Percentiles rank a stretch among this genome's conserved stretches.
phyloP scores from a whole-genome alignment of 1,140 invertebrate genomes.

The Sesamia nonagrioides region DNA sequence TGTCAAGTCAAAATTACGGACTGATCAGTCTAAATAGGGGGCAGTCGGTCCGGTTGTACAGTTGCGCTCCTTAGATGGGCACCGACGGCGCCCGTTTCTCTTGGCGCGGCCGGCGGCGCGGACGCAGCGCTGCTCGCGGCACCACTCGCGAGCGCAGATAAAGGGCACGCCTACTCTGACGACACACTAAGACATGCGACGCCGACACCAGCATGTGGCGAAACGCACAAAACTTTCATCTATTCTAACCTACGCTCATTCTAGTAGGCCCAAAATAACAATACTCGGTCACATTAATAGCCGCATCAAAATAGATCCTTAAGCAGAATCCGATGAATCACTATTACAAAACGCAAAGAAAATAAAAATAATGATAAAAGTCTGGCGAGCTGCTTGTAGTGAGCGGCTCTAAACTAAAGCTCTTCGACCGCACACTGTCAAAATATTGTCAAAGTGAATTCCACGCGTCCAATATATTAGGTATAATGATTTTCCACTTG shows the following conservation, averaged over 20 bases:
- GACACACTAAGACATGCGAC: constrained; percentile 18
- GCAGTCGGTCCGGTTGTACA: constrained; percentile 78
- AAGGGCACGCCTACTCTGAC: constrained; percentile 48
- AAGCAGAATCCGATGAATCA: constrained; percentile 59
- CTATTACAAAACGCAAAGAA: constrained; percentile 59
- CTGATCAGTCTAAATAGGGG: constrained; percentile 74
- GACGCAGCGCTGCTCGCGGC: constrained; percentile 38
- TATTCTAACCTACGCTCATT: constrained; percentile 40
- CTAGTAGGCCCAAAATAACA: constrained; percentile 43
- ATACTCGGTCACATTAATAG: constrained; percentile 54
- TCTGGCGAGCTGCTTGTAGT: constrained; percentile 56
- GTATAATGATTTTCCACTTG: constrained; percentile 83
- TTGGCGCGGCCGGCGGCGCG: constrained; percentile 27
- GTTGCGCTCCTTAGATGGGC: constrained; percentile 81
- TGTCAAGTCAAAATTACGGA: constrained; percentile 64
- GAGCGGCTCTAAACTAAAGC: constrained; percentile 71
- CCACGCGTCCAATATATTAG: constrained; percentile 83
- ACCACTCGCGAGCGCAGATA: constrained; percentile 21
- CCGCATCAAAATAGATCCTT: constrained; percentile 73
- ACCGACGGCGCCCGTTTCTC: constrained; percentile 74
- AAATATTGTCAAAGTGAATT: constrained; percentile 87
- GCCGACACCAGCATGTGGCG: constrained; percentile 6
- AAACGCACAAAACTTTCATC: constrained; percentile 43
- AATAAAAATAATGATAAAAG: constrained; percentile 74
- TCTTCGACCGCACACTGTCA: constrained; percentile 80